Percentiles rank a stretch among this genome's conserved stretches.
Evolutionary conservation across 2,797 vertebrate species (phyloP).

Genomic region (Orestias chungarensis): DNA sequence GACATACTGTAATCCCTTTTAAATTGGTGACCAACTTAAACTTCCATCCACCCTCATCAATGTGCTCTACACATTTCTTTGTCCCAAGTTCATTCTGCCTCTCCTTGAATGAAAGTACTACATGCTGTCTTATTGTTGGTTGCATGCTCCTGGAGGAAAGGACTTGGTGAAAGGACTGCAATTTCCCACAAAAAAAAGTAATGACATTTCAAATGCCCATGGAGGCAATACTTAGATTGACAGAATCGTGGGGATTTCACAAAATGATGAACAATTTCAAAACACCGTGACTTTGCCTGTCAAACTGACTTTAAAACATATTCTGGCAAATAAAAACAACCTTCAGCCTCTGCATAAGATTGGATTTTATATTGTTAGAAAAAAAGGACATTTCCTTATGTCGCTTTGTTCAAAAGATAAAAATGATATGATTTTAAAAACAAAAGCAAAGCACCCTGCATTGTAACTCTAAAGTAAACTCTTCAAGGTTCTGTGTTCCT

Average conservation of each 20-base stretch:
- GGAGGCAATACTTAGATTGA: constrained; percentile 33
- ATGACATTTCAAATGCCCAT: constrained; percentile 46
- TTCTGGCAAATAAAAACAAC: constrained; percentile 38
- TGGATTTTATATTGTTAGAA: constrained; percentile 40
- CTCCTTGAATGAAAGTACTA: constrained; percentile 39
- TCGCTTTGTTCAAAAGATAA: constrained; percentile 27
- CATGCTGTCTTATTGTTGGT: constrained; percentile 31
- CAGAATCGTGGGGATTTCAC: constrained; percentile 32
- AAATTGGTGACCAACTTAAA: constrained; percentile 11
- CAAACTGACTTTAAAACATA: constrained; percentile 34
- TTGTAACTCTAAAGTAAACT: constrained; percentile 1
- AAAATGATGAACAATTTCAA: constrained; percentile 30
- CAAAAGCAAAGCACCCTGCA: constrained; percentile 1
- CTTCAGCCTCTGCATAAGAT: constrained; percentile 25
- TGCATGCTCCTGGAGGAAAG: constrained; percentile 25
- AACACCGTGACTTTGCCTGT: constrained; percentile 29
- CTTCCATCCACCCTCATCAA: constrained; percentile 4
- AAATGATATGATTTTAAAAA: constrained; percentile 9
- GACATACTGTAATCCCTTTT: constrained; percentile 9
- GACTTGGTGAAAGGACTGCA: constrained; percentile 24
- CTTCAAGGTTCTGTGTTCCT: not conserved
- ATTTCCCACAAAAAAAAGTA: constrained; percentile 46
- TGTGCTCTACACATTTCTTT: constrained; percentile 28
- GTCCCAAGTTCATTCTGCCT: constrained; percentile 24
- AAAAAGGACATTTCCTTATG: constrained; percentile 21